A percentile compares a stretch with the other conserved stretches of the same genome.
phyloP scores from a whole-genome alignment of 2,113 vertebrate species.

The Hydropotes inermis region DNA sequence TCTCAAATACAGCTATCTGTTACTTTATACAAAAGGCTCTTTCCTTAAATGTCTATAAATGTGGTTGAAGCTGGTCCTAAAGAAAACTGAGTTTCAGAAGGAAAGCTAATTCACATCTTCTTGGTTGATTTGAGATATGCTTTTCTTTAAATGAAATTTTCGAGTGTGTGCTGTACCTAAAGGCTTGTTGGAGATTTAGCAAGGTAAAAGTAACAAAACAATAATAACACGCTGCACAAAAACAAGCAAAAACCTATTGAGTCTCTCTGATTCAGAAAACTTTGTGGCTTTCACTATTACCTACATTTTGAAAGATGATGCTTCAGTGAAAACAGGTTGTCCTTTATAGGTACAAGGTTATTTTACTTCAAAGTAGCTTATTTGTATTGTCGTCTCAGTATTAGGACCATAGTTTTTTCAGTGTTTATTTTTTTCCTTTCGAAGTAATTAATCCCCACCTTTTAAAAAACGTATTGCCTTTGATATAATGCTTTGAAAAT shows the following conservation, averaged over 20 bases:
- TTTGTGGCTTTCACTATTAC: background rate
- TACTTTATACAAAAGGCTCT: background rate
- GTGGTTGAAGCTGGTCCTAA: background rate
- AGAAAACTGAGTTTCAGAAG: background rate
- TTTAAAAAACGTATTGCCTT: background rate
- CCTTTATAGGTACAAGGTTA: background rate
- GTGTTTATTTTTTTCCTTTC: background rate
- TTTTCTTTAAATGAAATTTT: background rate
- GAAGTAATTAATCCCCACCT: background rate
- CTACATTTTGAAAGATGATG: background rate
- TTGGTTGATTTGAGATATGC: background rate
- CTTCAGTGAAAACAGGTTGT: background rate
- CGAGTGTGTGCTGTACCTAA: background rate
- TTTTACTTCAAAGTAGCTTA: background rate
- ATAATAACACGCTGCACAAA: background rate
- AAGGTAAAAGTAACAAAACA: background rate
- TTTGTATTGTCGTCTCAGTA: background rate
- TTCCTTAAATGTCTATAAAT: background rate
- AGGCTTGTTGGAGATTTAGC: background rate
- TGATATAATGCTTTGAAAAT: background rate
- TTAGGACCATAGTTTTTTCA: background rate
- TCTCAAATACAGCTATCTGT: background rate
- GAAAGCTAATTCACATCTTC: background rate
- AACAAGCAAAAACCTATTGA: background rate
- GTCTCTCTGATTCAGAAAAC: background rate